A percentile compares a stretch with the other conserved stretches of the same genome.
Evolutionary conservation across 2,113 vertebrate species (phyloP).

Genomic region (Ondatra zibethicus): DNA sequence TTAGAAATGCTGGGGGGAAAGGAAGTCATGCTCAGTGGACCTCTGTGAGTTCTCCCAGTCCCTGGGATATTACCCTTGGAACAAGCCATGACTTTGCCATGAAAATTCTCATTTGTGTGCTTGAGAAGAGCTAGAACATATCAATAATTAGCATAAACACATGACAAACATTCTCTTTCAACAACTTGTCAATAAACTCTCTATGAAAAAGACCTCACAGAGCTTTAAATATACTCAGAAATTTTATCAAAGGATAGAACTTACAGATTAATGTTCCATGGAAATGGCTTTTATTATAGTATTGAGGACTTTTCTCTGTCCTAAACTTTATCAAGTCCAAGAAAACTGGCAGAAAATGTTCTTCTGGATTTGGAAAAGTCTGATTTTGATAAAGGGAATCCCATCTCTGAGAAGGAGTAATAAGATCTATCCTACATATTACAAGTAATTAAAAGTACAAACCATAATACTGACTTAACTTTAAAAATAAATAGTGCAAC

Average conservation of each 20-base stretch:
- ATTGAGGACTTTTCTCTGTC: neutral
- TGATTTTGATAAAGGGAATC: neutral
- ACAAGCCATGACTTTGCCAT: neutral
- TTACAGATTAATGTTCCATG: neutral
- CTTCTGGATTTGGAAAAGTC: neutral
- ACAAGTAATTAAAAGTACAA: conserved; percentile 41
- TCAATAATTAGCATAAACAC: neutral
- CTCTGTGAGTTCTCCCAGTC: neutral
- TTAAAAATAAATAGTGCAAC: neutral
- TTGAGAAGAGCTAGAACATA: neutral
- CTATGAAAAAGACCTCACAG: neutral
- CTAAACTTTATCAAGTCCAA: neutral
- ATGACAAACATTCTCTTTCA: neutral
- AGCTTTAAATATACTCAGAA: neutral
- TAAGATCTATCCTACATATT: neutral
- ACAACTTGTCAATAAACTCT: neutral
- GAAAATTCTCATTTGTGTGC: conserved; percentile 35
- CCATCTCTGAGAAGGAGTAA: neutral
- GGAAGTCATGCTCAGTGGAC: neutral
- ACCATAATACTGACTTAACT: neutral
- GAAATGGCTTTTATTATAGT: neutral
- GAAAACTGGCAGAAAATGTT: neutral
- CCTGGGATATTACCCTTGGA: neutral
- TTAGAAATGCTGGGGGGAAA: conserved; percentile 56
- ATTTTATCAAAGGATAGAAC: neutral